Conservation (phyloP, 2,113 vertebrate species). For the Carassius auratus region DNA sequence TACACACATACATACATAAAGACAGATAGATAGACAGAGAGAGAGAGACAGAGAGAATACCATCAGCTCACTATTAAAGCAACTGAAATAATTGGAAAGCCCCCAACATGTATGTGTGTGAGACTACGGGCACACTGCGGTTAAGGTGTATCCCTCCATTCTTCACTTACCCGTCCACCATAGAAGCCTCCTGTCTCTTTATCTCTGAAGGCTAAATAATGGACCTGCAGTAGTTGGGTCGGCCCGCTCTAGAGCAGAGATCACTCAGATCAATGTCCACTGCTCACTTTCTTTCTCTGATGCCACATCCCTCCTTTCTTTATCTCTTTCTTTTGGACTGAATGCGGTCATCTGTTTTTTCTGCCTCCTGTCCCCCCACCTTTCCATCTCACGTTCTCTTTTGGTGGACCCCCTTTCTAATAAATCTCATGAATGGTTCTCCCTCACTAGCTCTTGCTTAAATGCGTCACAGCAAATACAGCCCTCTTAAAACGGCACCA, state of each 20-base stretch:
- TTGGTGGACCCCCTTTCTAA: slow-evolving; percentile 27
- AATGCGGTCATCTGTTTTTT: slow-evolving; percentile 17
- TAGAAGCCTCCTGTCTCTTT: slow-evolving; percentile 13
- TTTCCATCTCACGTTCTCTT: slow-evolving; percentile 5
- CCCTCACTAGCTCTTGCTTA: slow-evolving; percentile 40
- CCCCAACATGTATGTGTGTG: not conserved
- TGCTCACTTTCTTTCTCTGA: not conserved
- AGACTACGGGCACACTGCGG: not conserved
- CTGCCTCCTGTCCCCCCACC: not conserved
- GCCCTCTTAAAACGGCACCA: slow-evolving; percentile 59
- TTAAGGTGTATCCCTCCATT: slow-evolving; percentile 20
- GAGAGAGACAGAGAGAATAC: not conserved
- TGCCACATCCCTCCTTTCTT: not conserved
- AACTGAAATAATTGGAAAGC: not conserved
- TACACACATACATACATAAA: too few relatives aligned
- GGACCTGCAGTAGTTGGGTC: slow-evolving; percentile 39
- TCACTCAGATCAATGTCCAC: slow-evolving; percentile 43
- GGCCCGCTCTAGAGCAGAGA: slow-evolving; percentile 15
- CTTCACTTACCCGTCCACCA: slow-evolving; percentile 3
- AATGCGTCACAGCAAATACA: slow-evolving; percentile 60
- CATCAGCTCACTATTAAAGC: not conserved
- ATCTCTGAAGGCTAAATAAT: slow-evolving; percentile 39
- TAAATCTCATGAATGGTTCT: slow-evolving; percentile 53
- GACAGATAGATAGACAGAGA: too few relatives aligned
- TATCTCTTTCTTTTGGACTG: not conserved